Evolutionary conservation across 2,113 vertebrate species (phyloP), one percentile per base, ranked within the genome.

Genomic region (Melanerpes formicivorus): DNA sequence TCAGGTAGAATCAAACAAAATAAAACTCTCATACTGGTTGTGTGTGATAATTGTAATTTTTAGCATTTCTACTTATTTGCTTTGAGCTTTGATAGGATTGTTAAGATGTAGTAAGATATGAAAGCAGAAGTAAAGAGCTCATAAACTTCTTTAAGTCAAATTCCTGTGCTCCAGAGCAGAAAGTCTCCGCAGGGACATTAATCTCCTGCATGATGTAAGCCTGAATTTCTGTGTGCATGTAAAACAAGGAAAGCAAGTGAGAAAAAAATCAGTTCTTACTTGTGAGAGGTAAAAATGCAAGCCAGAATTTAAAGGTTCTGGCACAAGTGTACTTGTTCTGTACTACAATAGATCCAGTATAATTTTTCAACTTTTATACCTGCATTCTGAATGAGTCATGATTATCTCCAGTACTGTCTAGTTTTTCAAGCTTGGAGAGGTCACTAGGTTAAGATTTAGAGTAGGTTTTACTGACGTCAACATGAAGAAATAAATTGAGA

Each of bases 381-480:
- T 75, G 70, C 62, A 80, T 65, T 88, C 76, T 86, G 76, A 85
- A 79, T 95, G 95, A 97, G 80, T 97, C 95, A 95, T n/a, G 74
- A 18, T 78, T 91, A 92, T 93, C 73, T 93, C 77, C 90, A 34
- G 42, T 80, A 70, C 59, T 94, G 42, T 81, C 77, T 95, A 65
- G 60, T 72, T 97, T 88, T 93, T 64, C 90, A 96, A 93, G 76
- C 73, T 90, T 71, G 50, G 54, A 95, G 74, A 96, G 97, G 87
- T 95, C 90, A 95, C 80, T 90, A 96, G 93, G 91, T 96, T 95
- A 97, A 87, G 66, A 77, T 94, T 93, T 80, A 88, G 93, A 90
- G 86, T 60, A 25, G 22, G 21, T 96, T 96, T 97, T 97, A 77
- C 90, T 93, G 94, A 95, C 5, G 55, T 93, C 90, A 95, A 37